Evolutionary conservation across 2,888 invertebrate genomes (phyloP).

Genomic region (Glyphotaelius pellucidus): DNA sequence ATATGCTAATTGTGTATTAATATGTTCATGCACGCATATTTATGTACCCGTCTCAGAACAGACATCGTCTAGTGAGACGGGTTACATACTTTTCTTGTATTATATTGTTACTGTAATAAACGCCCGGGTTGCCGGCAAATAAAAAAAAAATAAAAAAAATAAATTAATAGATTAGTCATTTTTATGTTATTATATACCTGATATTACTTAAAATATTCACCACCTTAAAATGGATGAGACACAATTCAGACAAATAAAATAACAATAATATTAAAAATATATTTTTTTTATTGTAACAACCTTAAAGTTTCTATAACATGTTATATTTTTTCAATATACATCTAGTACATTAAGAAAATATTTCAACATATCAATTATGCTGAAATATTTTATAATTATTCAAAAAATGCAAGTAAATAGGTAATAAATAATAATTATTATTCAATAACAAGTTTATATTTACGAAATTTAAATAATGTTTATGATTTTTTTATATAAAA

Average conservation of each 20-base stretch:
- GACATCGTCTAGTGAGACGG: no score
- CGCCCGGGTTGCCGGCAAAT: no score
- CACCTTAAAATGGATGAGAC: not conserved
- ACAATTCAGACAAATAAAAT: not conserved
- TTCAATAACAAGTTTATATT: not conserved
- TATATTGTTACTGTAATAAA: no score
- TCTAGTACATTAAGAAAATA: not conserved
- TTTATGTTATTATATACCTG: not conserved
- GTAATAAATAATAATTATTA: not conserved
- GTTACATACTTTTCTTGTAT: no score
- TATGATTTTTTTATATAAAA: not conserved
- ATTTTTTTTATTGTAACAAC: constrained; percentile 11
- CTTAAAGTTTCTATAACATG: not conserved
- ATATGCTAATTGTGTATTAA: no score
- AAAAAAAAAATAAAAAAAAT: no score
- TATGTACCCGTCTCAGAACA: no score
- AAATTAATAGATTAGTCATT: not conserved
- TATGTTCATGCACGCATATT: no score
- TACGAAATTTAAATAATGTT: not conserved
- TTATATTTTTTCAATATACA: not conserved
- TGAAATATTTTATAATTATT: no score
- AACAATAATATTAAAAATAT: not conserved
- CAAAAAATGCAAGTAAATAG: not conserved
- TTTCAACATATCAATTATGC: not conserved
- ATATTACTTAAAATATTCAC: not conserved